These are phyloP conservation scores for Semotilus atromaculatus DNA, from an alignment of 2,797 vertebrate species.

Conservation along the genomic window DNA sequence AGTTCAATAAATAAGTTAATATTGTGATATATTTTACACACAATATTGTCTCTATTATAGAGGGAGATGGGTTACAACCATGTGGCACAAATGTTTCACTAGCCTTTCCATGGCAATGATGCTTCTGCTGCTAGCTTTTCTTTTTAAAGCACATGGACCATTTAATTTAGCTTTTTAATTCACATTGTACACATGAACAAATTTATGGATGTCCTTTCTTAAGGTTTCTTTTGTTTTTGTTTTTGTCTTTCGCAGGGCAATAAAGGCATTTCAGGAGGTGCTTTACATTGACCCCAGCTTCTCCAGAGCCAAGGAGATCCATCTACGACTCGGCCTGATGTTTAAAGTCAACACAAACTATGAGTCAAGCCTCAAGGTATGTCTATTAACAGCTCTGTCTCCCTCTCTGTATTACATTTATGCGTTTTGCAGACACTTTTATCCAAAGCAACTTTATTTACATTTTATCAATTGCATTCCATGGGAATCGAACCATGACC, in stretches of 20 bases:
- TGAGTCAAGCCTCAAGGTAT: constrained; percentile 97
- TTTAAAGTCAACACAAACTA: constrained; percentile 99
- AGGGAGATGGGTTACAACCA: neutral
- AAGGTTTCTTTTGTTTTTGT: constrained; percentile 14
- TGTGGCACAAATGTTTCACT: neutral
- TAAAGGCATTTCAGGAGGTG: constrained; percentile 99
- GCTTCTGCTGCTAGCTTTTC: constrained; percentile 8
- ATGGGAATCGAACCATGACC: neutral
- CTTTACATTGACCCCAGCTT: constrained; percentile 97
- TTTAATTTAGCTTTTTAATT: neutral
- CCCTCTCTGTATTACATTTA: neutral
- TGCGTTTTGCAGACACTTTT: neutral
- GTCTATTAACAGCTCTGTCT: neutral
- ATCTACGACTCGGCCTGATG: constrained; percentile 97
- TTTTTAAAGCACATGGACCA: neutral
- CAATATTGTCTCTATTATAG: no score
- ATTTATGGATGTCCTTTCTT: neutral
- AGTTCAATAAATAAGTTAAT: no score
- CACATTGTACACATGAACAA: neutral
- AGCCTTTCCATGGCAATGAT: constrained; percentile 1
- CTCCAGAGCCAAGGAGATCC: constrained; percentile 96
- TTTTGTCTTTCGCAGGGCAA: constrained; percentile 82
- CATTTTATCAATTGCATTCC: neutral
- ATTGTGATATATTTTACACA: no score
- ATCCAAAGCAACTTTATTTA: neutral